Evolutionary conservation across 2,113 vertebrate genomes (phyloP).

Genomic region (Zosterops borbonicus): DNA sequence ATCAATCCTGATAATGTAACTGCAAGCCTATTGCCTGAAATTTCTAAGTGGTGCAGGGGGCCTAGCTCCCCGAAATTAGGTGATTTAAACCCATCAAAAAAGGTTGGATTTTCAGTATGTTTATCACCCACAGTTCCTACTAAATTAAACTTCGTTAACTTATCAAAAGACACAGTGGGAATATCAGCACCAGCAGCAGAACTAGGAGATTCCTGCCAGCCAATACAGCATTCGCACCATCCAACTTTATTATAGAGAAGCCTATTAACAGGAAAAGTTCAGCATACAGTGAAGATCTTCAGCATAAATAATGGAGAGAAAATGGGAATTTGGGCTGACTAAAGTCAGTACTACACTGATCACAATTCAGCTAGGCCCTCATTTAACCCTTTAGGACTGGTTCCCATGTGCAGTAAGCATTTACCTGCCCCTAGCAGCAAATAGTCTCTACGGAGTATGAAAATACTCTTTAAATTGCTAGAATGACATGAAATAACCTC

Average conservation of each 20-base stretch:
- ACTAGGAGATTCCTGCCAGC: background rate
- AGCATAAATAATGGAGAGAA: background rate
- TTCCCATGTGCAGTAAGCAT: background rate
- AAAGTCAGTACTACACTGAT: background rate
- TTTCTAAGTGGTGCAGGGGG: background rate
- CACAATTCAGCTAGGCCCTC: background rate
- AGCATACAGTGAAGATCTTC: background rate
- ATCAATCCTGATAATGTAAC: background rate
- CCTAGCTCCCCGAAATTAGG: background rate
- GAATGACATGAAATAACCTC: background rate
- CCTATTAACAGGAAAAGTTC: background rate
- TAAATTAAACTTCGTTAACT: constrained; percentile 13
- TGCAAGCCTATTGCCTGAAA: background rate
- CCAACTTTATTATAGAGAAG: background rate
- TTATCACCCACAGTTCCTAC: background rate
- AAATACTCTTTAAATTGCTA: background rate
- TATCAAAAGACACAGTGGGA: background rate
- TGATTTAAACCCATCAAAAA: background rate
- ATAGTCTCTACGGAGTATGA: background rate
- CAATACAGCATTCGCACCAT: background rate
- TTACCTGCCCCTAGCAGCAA: background rate
- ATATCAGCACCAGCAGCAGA: background rate
- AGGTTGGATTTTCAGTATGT: background rate
- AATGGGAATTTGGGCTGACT: background rate
- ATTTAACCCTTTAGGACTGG: background rate